phyloP scores from a whole-genome alignment of 2,113 vertebrate genomes.

The Clarias magur region DNA sequence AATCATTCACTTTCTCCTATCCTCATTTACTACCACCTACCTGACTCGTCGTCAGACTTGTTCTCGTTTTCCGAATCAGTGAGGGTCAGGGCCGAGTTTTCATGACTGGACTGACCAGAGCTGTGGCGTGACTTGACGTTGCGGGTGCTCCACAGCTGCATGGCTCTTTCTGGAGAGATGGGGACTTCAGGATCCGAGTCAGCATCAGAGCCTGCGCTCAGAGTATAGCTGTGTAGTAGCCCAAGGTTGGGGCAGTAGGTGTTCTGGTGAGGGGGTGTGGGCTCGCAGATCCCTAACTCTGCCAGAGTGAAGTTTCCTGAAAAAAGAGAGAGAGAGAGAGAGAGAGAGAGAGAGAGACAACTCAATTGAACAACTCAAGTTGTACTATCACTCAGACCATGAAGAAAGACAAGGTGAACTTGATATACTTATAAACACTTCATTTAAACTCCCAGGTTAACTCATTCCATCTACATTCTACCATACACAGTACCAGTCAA shows the following conservation, averaged over 20 bases:
- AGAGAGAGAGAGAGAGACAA: background rate
- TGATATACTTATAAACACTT: background rate
- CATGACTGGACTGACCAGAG: constrained; percentile 83
- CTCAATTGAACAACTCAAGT: background rate
- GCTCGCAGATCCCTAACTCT: constrained; percentile 86
- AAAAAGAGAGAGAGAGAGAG: background rate
- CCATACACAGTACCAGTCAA: too few species aligned
- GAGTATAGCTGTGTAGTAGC: constrained; percentile 80
- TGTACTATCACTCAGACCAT: background rate
- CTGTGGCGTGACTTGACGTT: constrained; percentile 81
- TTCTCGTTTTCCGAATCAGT: constrained; percentile 89
- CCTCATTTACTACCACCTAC: constrained; percentile 67
- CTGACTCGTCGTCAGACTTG: constrained; percentile 86
- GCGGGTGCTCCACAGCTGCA: constrained; percentile 80
- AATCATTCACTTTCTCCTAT: background rate
- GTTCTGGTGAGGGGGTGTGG: constrained; percentile 76
- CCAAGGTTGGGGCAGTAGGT: constrained; percentile 83
- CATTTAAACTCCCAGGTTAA: background rate
- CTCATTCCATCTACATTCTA: background rate
- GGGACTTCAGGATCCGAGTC: constrained; percentile 84
- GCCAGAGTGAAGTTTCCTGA: constrained; percentile 85
- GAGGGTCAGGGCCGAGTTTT: constrained; percentile 86
- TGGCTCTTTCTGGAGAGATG: constrained; percentile 83
- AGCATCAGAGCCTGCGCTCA: constrained; percentile 78
- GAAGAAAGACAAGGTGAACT: too few species aligned